phyloP scores from a whole-genome alignment of 2,113 vertebrate genomes.

The Onychostoma macrolepis region DNA sequence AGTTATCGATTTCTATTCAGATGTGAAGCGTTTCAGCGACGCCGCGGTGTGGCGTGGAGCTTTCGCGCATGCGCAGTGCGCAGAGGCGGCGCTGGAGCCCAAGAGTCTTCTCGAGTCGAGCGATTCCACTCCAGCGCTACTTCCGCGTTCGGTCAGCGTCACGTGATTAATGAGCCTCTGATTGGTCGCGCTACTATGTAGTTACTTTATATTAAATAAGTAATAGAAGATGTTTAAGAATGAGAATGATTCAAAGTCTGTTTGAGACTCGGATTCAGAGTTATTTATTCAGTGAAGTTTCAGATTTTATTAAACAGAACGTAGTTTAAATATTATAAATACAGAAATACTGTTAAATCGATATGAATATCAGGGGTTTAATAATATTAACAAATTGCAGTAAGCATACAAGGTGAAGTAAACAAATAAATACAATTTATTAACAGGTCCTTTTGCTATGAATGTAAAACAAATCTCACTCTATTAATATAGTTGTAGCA shows the following conservation, averaged over 20 bases:
- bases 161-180: not conserved
- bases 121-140: not conserved
- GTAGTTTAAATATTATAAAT: no score
- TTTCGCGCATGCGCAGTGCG: slow-evolving; percentile 24
- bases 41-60: not conserved
- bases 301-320: no score
- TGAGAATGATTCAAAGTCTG: not conserved
- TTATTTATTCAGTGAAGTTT: no score
- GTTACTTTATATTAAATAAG: not conserved
- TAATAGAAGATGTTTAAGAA: not conserved
- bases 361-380: no score
- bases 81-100: not conserved
- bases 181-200: no score
- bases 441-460: not conserved
- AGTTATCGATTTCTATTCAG: not conserved
- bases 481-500: no score
- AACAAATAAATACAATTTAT: no score
- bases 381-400: no score
- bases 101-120: not conserved
- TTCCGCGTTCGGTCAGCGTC: not conserved
- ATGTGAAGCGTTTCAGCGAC: not conserved
- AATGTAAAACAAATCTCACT: not conserved
- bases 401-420: no score
- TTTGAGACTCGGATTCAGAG: no score
- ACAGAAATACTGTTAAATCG: no score